These are phyloP conservation scores for Acanthisitta chloris DNA, from an alignment of 2,113 vertebrate genomes.

Conservation along the genomic window DNA sequence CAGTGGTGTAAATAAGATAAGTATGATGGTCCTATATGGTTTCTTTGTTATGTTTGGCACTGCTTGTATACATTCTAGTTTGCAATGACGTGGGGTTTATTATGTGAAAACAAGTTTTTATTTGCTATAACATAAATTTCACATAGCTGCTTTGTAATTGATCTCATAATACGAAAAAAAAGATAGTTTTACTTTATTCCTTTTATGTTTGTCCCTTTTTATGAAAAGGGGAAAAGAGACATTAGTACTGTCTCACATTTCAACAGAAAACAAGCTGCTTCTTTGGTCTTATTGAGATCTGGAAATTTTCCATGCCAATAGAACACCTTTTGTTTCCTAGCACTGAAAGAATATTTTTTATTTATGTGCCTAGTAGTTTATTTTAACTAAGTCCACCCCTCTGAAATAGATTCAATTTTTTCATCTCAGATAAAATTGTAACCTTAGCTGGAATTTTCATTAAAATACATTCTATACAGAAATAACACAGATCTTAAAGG, in stretches of 20 bases:
- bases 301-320: neutral
- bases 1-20: neutral
- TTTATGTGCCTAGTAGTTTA: neutral
- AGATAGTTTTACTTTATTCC: neutral
- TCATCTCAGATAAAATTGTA: neutral
- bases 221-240: neutral
- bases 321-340: neutral
- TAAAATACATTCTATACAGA: neutral
- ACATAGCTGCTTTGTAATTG: neutral
- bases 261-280: neutral
- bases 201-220: neutral
- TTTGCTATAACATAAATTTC: neutral
- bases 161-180: neutral
- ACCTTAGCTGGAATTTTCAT: neutral
- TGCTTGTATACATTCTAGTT: neutral
- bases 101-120: neutral
- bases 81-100: neutral
- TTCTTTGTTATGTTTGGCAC: neutral
- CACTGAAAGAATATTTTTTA: neutral
- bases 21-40: neutral
- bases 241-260: neutral
- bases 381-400: neutral
- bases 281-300: neutral
- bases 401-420: neutral
- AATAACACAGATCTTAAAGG: neutral